Evolutionary conservation across 1,140 invertebrate genomes (phyloP), one percentile per base, ranked within the genome.

Genomic region (Charaxes varanes): DNA sequence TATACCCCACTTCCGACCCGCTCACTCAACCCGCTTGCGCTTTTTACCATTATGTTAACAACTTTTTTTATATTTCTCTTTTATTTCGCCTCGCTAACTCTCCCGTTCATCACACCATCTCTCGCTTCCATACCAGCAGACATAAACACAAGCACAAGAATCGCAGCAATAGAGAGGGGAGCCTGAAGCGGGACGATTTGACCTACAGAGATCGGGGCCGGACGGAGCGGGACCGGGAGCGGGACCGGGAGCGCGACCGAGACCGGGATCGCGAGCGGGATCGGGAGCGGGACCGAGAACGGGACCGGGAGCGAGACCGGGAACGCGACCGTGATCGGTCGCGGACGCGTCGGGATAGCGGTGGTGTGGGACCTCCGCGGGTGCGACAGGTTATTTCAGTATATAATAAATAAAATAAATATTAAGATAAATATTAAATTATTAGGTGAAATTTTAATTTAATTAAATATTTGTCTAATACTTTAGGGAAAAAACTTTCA

Each of bases 91-190:
- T 47, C 28, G 50, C 52, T 64, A 62, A 63, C 61, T 40, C 45
- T 40, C 46, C 51, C 41, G 47, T 50, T 59, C 53, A 59, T 59
- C 53, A 54, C 60, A n/a, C n/a, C n/a, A n/a, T 69, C 74, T 79
- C 53, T 73, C 61, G 72, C 79, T 79, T 77, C 62, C 70, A 69
- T 68, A 70, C 60, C 64, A 53, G 62, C 70, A 78, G 71, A 82
- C 65, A 69, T 77, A 78, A 80, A 74, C 64, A 69, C 66, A 85
- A 73, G 62, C 65, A 72, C 55, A 84, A 82, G 64, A 70, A 81
- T 70, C 67, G 63, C 61, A 82, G 76, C 54, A 63, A 71, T 68
- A 84, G 71, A 51, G 79, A 85, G 37, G 64, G 72, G 36, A 76
- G 61, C 61, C 35, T 80, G 57, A 78, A 82, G 68, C 65, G 69